Percentiles rank a stretch among this genome's conserved stretches.
phyloP scores from a whole-genome alignment of 2,888 invertebrate species.

The Dynastes hyllus region DNA sequence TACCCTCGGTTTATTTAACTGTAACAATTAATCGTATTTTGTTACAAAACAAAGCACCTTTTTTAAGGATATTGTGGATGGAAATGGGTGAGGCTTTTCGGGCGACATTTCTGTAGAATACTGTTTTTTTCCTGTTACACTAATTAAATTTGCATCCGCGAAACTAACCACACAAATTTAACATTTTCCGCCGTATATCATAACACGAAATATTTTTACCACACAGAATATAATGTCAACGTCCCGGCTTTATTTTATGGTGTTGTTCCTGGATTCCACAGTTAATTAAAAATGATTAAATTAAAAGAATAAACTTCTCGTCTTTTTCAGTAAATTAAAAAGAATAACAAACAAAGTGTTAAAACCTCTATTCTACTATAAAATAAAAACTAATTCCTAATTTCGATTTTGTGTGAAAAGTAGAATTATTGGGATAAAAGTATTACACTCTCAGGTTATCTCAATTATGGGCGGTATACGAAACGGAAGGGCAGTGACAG shows the following conservation, averaged over 20 bases:
- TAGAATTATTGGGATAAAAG: background rate
- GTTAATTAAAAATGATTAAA: background rate
- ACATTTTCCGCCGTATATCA: slow-evolving; percentile 6
- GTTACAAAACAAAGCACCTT: slow-evolving; percentile 22
- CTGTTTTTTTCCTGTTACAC: background rate
- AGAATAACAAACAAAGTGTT: background rate
- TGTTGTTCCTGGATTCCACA: background rate
- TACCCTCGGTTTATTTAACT: slow-evolving; percentile 32
- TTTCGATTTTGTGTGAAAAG: background rate
- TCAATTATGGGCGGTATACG: slow-evolving; percentile 3
- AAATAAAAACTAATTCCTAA: too few relatives aligned
- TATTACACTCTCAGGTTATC: background rate
- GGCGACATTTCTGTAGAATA: slow-evolving; percentile 12
- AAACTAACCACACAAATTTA: slow-evolving; percentile 12
- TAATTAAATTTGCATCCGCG: slow-evolving; percentile 10
- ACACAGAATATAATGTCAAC: background rate
- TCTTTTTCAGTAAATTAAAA: background rate
- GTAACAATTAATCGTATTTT: slow-evolving; percentile 42
- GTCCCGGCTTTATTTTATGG: background rate
- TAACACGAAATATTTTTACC: background rate
- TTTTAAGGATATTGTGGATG: slow-evolving; percentile 13
- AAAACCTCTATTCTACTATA: too few relatives aligned
- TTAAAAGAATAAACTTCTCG: background rate
- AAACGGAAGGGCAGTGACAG: slow-evolving; percentile 25
- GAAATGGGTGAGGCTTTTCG: slow-evolving; percentile 29